Conservation (phyloP, 2,113 vertebrate genomes). For the Aspidoscelis tigris region DNA sequence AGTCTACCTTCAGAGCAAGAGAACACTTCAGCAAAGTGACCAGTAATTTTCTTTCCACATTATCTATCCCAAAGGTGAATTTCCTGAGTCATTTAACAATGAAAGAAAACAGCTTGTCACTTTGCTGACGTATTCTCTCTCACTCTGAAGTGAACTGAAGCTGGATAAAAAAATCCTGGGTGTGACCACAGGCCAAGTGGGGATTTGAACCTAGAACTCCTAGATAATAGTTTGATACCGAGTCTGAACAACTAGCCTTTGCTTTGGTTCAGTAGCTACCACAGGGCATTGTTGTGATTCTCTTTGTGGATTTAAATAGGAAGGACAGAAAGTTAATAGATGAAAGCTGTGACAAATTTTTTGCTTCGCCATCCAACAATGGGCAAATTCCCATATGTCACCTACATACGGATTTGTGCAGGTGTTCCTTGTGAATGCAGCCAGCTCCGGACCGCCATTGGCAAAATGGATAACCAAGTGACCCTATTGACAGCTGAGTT, state of each 20-base stretch:
- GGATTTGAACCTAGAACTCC: too few relatives aligned
- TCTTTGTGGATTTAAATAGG: not conserved
- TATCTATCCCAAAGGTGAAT: too few relatives aligned
- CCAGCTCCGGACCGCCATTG: conserved; percentile 92
- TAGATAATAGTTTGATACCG: too few relatives aligned
- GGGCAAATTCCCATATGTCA: not conserved
- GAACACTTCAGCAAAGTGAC: too few relatives aligned
- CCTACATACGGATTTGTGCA: conserved; percentile 53
- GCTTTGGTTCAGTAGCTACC: not conserved
- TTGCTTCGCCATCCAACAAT: not conserved
- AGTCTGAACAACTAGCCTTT: not conserved
- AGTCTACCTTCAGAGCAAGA: too few relatives aligned
- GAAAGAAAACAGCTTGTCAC: too few relatives aligned
- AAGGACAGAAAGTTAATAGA: not conserved
- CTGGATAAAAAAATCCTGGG: too few relatives aligned
- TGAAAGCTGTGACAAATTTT: not conserved
- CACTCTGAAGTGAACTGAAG: too few relatives aligned
- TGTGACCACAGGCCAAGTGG: too few relatives aligned
- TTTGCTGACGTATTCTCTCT: too few relatives aligned
- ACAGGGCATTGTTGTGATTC: not conserved
- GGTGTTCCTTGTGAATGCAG: conserved; percentile 94
- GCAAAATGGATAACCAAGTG: conserved; percentile 96
- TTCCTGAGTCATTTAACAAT: too few relatives aligned
- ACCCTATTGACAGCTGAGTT: conserved; percentile 88
- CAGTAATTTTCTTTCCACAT: too few relatives aligned